Base-by-base conservation (phyloP, 2,797 vertebrate genomes). In the Lutjanus argentimaculatus region DNA sequence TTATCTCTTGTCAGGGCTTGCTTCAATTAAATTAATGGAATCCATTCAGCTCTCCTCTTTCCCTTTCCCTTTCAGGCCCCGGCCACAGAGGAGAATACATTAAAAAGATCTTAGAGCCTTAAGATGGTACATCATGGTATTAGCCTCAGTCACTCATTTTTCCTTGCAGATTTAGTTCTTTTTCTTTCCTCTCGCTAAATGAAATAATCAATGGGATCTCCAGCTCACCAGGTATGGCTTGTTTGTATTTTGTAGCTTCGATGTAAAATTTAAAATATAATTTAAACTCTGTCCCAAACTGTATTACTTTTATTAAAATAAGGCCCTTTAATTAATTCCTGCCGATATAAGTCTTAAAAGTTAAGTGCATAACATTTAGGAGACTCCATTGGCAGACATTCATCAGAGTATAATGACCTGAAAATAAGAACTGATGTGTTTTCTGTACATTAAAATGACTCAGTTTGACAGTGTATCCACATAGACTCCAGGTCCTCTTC, bases 11-110 rank as follows among this genome's bases (percentile, higher is more conserved):
- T 97, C 97, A 95, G 95, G 95, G 96, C 96, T 97, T 86, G 93
- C 97, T 98, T 98, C 98, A 99, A 99, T 99, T 99, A 99, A 98
- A 99, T 99, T 99, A 99, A 99, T 99, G 98, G 98, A 94, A 98
- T 97, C 96, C 97, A 98, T 98, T 99, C 98, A 98, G 96, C 94
- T 95, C 93, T 87, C 95, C 95, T 96, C 95, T 96, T 95, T 95
- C 94, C 95, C 72, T 83, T 95, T 96, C 95, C 95, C 95, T 98
- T 97, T 98, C 96, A 98, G 96, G 96, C 95, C 95, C 93, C 90
- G 91, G 95, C 94, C 91, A 92, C 76, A 71, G 88, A 88, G 82
- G 92, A 93, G 96, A 99, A 99, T 98, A 97, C 97, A 98, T 99
- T 99, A 99, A 99, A 97, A 98, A 97, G 97, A 98, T 99, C 97